A percentile compares a stretch with the other conserved stretches of the same genome.
Conservation (phyloP, 2,888 invertebrate species). For the Machimus atricapillus region DNA sequence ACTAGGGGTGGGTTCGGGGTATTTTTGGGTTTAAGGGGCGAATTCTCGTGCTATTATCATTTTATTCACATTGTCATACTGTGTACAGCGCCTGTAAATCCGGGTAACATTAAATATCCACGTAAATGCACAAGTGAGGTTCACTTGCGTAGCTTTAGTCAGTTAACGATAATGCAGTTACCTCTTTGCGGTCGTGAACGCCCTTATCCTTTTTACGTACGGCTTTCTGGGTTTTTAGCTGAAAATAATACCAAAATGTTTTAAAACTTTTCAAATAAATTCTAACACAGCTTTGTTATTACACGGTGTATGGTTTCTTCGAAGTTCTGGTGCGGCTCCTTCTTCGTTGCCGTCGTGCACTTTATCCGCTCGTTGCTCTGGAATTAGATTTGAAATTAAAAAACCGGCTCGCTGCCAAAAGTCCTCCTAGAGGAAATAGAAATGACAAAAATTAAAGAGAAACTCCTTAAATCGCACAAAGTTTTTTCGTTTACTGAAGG, state of each 20-base stretch:
- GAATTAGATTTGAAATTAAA: conserved; percentile 39
- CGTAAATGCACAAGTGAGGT: conserved; percentile 20
- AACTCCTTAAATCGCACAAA: background rate
- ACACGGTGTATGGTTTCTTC: conserved; percentile 62
- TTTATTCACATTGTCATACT: conserved; percentile 47
- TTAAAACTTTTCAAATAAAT: conserved; percentile 21
- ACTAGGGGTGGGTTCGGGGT: background rate
- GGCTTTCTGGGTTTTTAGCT: conserved; percentile 62
- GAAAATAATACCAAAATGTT: conserved; percentile 16
- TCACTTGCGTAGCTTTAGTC: conserved; percentile 25
- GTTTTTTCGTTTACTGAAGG: background rate
- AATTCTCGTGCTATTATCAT: conserved; percentile 40
- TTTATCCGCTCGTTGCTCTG: conserved; percentile 60
- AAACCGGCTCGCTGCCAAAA: conserved; percentile 4
- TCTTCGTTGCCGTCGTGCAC: conserved; percentile 57
- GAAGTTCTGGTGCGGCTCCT: conserved; percentile 61
- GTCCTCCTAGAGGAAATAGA: background rate
- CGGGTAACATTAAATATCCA: conserved; percentile 19
- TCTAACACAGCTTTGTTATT: conserved; percentile 50
- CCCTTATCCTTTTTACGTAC: conserved; percentile 58
- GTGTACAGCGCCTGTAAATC: conserved; percentile 46
- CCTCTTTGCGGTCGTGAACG: conserved; percentile 53
- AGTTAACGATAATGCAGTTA: conserved; percentile 39
- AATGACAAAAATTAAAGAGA: background rate
- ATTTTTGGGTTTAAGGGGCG: background rate